A percentile compares a stretch with the other conserved stretches of the same genome.
These are phyloP conservation scores for Altica lythri DNA, from an alignment of 2,888 invertebrate species.

Conservation along the genomic window DNA sequence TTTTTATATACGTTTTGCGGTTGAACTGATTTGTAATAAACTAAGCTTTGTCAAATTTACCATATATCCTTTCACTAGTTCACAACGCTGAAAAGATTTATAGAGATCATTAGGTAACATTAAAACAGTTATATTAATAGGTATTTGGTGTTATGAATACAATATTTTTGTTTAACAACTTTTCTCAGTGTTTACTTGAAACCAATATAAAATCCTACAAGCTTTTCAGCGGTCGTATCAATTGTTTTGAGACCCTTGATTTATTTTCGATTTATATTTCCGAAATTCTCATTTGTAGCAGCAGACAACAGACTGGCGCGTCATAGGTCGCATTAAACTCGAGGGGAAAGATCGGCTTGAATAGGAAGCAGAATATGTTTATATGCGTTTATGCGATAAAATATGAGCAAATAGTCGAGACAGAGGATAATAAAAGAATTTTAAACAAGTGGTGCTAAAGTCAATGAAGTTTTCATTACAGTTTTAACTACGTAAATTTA, in stretches of 20 bases:
- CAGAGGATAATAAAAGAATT: slow-evolving; percentile 1
- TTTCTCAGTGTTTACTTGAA: not conserved
- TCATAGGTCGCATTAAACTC: slow-evolving; percentile 32
- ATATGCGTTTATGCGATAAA: slow-evolving; percentile 13
- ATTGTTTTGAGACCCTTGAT: slow-evolving; percentile 48
- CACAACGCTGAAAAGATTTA: no score
- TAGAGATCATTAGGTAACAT: no score
- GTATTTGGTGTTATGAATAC: no score
- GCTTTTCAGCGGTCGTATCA: slow-evolving; percentile 36
- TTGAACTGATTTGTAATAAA: no score
- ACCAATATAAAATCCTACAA: not conserved
- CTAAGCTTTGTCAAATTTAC: no score
- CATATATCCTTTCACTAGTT: no score
- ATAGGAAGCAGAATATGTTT: slow-evolving; percentile 9
- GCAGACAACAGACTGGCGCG: slow-evolving; percentile 53
- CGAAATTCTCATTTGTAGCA: slow-evolving; percentile 46
- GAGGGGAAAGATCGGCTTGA: slow-evolving; percentile 23
- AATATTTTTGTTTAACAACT: no score
- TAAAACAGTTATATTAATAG: no score
- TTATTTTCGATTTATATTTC: slow-evolving; percentile 50
- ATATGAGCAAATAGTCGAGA: slow-evolving; percentile 8
- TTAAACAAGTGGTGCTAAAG: not conserved
- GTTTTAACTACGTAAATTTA: no score
- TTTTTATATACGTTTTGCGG: no score
- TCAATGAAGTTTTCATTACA: no score